These are phyloP conservation scores for Catalaphyllia jardinei DNA, from an alignment of 64 coral and sea anemone species.

Conservation along the genomic window DNA sequence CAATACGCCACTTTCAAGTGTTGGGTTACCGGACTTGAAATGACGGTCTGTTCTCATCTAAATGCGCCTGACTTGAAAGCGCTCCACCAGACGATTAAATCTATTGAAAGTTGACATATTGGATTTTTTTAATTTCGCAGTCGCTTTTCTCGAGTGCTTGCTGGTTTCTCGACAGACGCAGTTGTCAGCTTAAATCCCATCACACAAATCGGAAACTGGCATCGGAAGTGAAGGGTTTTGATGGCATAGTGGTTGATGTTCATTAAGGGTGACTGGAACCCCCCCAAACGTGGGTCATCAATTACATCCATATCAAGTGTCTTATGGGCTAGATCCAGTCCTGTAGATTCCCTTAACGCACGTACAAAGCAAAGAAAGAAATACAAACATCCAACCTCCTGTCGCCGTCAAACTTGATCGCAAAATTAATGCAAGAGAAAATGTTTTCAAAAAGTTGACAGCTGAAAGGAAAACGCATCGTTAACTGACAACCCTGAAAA, in stretches of 20 bases:
- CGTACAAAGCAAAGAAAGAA: conserved; percentile 4
- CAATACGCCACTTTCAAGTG: conserved; percentile 32
- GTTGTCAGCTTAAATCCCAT: conserved; percentile 29
- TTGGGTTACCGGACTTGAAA: conserved; percentile 11
- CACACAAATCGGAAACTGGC: conserved; percentile 35
- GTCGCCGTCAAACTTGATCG: conserved; percentile 2
- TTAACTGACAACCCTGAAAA: not conserved
- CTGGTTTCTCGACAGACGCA: not conserved
- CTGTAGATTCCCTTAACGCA: not conserved
- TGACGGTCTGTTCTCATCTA: not conserved
- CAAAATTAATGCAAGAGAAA: conserved; percentile 16
- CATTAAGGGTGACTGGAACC: conserved; percentile 4
- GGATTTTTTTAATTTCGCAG: conserved; percentile 20
- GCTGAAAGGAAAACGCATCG: not conserved
- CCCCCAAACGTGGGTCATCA: conserved; percentile 25
- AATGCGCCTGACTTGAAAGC: not conserved
- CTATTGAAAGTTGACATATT: conserved; percentile 13
- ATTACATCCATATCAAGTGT: conserved; percentile 31
- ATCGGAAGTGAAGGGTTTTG: conserved; percentile 3
- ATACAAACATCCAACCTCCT: conserved; percentile 10
- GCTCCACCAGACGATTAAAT: conserved; percentile 4
- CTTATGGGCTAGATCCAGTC: not conserved
- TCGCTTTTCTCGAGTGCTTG: not conserved
- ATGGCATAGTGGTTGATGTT: conserved; percentile 29
- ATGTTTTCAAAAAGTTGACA: conserved; percentile 11